phyloP scores from a whole-genome alignment of 2,113 vertebrate genomes.

The Alosa alosa region DNA sequence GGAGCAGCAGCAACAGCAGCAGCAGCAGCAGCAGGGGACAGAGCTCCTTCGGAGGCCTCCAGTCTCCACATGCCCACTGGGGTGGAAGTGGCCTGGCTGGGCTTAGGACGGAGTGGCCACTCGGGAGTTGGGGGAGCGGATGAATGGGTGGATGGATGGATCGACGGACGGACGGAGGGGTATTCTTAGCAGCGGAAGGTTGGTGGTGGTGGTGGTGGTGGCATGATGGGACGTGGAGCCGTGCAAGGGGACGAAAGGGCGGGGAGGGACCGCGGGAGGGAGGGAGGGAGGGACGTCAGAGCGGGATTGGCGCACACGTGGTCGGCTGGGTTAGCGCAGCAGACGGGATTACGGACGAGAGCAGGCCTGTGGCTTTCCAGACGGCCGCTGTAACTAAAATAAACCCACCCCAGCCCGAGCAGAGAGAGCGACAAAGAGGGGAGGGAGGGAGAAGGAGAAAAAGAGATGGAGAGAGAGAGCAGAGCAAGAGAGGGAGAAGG shows the following conservation, averaged over 20 bases:
- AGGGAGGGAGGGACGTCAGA: conserved; percentile 10
- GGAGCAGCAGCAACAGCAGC: background rate
- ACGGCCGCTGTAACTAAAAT: conserved; percentile 35
- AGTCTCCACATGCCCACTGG: background rate
- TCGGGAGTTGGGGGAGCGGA: background rate
- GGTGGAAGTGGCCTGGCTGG: background rate
- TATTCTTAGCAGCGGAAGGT: background rate
- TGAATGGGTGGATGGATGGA: conserved; percentile 25
- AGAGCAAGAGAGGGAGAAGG: background rate
- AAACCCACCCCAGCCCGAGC: conserved; percentile 17
- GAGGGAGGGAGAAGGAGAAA: background rate
- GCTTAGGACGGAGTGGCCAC: background rate
- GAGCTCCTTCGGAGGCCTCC: background rate
- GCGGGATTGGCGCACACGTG: conserved; percentile 21
- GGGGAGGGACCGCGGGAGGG: background rate
- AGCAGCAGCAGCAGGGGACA: background rate
- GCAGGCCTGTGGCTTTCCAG: conserved; percentile 18
- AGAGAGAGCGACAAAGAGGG: background rate
- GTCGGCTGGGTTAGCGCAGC: conserved; percentile 35
- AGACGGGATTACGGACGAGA: conserved; percentile 29
- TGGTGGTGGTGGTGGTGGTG: background rate
- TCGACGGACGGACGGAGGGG: background rate
- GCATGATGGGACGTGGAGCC: conserved; percentile 34
- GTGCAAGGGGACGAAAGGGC: background rate
- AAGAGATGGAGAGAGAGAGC: background rate